phyloP scores from a whole-genome alignment of 2,113 vertebrate species.

The Scalopus aquaticus region DNA sequence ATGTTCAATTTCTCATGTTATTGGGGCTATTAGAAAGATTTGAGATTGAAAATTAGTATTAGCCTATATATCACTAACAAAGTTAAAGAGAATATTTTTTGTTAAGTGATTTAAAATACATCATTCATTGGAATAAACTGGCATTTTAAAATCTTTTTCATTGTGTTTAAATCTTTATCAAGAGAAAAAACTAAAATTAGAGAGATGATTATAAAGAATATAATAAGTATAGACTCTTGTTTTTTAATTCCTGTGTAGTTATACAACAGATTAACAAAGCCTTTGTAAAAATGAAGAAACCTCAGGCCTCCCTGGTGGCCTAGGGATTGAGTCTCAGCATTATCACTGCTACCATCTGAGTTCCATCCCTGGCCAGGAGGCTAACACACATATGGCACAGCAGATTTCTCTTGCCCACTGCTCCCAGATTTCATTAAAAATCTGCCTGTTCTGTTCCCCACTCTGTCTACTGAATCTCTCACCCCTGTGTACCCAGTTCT shows the following conservation, averaged over 20 bases:
- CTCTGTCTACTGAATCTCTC: too few species aligned
- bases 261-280: not conserved
- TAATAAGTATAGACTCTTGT: not conserved
- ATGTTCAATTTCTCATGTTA: conserved; percentile 21
- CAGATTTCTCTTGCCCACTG: too few species aligned
- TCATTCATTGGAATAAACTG: not conserved
- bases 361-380: too few species aligned
- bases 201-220: not conserved
- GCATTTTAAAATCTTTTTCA: not conserved
- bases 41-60: conserved; percentile 35
- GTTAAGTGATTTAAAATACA: not conserved
- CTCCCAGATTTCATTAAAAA: too few species aligned
- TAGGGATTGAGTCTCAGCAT: too few species aligned
- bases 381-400: too few species aligned
- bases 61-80: not conserved
- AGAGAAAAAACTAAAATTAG: conserved; percentile 27
- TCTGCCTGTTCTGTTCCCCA: too few species aligned
- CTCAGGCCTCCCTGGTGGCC: not conserved
- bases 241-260: conserved; percentile 2
- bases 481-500: too few species aligned
- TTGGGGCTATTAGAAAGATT: conserved; percentile 16
- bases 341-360: too few species aligned
- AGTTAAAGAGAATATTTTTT: not conserved
- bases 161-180: conserved; percentile 9
- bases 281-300: not conserved